Conservation (phyloP, 1,140 invertebrate genomes). For the Babylonia areolata region DNA sequence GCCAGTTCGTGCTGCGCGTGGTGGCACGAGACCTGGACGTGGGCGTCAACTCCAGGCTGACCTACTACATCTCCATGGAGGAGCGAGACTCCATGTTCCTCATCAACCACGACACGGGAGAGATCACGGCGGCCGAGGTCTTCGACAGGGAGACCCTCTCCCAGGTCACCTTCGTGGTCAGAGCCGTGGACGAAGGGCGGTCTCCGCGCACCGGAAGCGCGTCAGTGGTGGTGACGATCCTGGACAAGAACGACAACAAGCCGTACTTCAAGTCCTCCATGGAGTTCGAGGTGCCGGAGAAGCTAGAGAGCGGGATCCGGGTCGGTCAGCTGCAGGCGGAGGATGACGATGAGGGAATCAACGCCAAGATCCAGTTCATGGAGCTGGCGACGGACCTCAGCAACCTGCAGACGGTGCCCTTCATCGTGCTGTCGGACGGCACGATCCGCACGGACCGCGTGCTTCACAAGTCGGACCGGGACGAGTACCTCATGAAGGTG, state of each 20-base stretch:
- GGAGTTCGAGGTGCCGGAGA: slow-evolving; percentile 58
- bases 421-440: slow-evolving; percentile 90
- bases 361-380: slow-evolving; percentile 83
- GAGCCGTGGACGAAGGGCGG: slow-evolving; percentile 90
- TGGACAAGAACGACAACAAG: slow-evolving; percentile 96
- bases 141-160: slow-evolving; percentile 95
- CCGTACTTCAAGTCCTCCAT: slow-evolving; percentile 84
- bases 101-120: slow-evolving; percentile 89
- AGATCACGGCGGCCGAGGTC: slow-evolving; percentile 88
- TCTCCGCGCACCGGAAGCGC: slow-evolving; percentile 89
- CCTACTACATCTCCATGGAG: slow-evolving; percentile 84
- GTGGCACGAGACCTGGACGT: slow-evolving; percentile 95
- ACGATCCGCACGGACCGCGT: slow-evolving; percentile 84
- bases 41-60: slow-evolving; percentile 95
- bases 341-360: slow-evolving; percentile 89
- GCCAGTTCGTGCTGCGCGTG: slow-evolving; percentile 91
- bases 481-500: slow-evolving; percentile 87
- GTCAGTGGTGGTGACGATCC: slow-evolving; percentile 90
- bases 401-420: slow-evolving; percentile 79
- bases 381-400: neutral
- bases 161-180: slow-evolving; percentile 91
- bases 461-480: slow-evolving; percentile 89
- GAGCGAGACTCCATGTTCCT: slow-evolving; percentile 91
- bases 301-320: slow-evolving; percentile 83
- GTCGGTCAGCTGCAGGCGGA: slow-evolving; percentile 88